These are phyloP conservation scores for Onychomys leucogaster DNA, from an alignment of 2,797 vertebrate species.

Conservation along the genomic window DNA sequence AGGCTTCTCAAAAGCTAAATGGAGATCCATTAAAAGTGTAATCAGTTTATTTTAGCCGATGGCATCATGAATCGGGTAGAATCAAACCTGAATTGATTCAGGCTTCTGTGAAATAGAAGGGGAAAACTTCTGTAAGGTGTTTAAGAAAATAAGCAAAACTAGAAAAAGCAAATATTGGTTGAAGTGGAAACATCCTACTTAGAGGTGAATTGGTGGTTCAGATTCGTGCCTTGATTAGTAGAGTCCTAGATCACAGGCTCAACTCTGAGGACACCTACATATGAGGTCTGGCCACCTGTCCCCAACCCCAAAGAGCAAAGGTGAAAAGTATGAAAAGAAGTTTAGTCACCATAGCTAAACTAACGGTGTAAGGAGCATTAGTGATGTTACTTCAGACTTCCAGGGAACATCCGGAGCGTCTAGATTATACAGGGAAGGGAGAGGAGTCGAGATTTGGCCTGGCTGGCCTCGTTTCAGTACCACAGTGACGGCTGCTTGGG, in stretches of 20 bases:
- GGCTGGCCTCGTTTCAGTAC: background rate
- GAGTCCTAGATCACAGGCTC: background rate
- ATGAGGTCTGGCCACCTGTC: background rate
- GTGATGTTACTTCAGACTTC: background rate
- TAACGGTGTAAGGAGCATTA: background rate
- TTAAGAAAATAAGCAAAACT: background rate
- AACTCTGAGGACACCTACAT: background rate
- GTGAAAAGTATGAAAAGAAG: background rate
- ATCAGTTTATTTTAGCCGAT: background rate
- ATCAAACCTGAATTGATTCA: background rate
- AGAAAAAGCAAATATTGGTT: background rate
- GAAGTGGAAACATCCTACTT: background rate
- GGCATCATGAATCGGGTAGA: background rate
- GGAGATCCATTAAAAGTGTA: background rate
- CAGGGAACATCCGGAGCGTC: background rate
- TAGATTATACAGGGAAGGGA: background rate
- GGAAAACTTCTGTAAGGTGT: background rate
- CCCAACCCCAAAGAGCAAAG: background rate
- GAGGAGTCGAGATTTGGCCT: background rate
- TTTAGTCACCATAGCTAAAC: background rate
- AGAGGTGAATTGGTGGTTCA: background rate
- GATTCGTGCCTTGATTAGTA: background rate
- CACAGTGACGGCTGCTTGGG: background rate
- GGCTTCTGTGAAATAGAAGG: background rate
- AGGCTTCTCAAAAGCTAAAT: background rate